These are phyloP conservation scores for Yoshiicerus persimilis DNA, from an alignment of 1,140 invertebrate species.

Conservation along the genomic window DNA sequence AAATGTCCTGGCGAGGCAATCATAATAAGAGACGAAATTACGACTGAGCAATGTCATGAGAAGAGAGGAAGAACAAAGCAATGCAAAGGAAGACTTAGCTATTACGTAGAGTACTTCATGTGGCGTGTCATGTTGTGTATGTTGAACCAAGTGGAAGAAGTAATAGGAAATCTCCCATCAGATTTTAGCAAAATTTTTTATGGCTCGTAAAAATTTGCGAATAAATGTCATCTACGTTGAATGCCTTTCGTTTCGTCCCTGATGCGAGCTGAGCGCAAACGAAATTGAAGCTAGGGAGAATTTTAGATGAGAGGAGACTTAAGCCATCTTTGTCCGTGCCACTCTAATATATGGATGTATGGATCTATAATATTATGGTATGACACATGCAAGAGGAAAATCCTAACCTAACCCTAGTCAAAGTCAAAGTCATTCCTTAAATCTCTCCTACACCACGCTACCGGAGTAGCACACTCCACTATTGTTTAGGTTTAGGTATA, in stretches of 20 bases:
- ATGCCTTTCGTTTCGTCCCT: neutral
- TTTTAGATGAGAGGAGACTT: neutral
- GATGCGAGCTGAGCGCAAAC: neutral
- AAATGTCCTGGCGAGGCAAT: neutral
- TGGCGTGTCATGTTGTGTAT: neutral
- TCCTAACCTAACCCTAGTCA: neutral
- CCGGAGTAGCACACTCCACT: neutral
- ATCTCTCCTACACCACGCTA: neutral
- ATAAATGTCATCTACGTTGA: neutral
- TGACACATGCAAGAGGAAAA: neutral
- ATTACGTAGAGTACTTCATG: neutral
- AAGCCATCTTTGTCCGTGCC: too few relatives aligned
- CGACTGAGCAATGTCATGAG: neutral
- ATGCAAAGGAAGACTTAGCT: neutral
- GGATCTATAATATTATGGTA: neutral
- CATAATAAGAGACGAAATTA: constrained; percentile 5
- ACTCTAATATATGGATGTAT: neutral
- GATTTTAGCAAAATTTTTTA: constrained; percentile 29
- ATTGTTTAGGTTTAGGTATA: neutral
- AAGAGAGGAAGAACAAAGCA: neutral
- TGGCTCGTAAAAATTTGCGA: constrained; percentile 24
- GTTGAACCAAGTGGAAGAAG: neutral
- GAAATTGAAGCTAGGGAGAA: neutral
- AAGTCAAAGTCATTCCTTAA: neutral
- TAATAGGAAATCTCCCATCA: neutral